Evolutionary conservation across 2,113 vertebrate genomes (phyloP).

Genomic region (Peromyscus maniculatus): DNA sequence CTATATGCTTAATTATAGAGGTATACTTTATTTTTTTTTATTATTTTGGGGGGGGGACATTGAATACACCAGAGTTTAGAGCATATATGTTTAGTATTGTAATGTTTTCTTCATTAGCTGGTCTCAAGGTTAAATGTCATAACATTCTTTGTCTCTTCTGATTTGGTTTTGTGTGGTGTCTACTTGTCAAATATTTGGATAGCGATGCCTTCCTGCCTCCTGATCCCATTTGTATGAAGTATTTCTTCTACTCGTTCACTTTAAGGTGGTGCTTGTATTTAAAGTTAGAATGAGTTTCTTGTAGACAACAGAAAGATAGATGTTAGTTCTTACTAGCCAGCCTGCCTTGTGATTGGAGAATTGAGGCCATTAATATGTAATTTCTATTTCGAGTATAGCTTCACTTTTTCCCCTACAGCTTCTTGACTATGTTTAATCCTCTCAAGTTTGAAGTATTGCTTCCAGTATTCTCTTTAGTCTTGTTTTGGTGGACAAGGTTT

Average conservation of each 20-base stretch:
- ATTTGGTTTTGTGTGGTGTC: not conserved
- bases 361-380: not conserved
- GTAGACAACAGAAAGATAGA: not conserved
- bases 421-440: not conserved
- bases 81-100: not conserved
- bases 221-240: not conserved
- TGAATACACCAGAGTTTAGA: not conserved
- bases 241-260: not conserved
- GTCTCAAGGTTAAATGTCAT: not conserved
- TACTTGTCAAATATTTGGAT: not conserved
- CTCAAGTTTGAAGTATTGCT: not conserved
- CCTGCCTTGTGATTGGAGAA: not conserved
- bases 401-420: not conserved
- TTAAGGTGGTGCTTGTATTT: not conserved
- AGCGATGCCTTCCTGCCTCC: not conserved
- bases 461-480: not conserved
- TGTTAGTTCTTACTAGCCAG: not conserved
- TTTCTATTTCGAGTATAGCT: not conserved
- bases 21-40: not conserved
- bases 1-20: not conserved
- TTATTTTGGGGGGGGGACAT: too few relatives aligned
- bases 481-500: not conserved
- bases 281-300: not conserved
- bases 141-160: not conserved
- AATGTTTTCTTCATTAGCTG: not conserved